A percentile compares a stretch with the other conserved stretches of the same genome.
Evolutionary conservation across 23 tunicate species (phyloP).

Genomic region (Trididemnum nubilum): DNA sequence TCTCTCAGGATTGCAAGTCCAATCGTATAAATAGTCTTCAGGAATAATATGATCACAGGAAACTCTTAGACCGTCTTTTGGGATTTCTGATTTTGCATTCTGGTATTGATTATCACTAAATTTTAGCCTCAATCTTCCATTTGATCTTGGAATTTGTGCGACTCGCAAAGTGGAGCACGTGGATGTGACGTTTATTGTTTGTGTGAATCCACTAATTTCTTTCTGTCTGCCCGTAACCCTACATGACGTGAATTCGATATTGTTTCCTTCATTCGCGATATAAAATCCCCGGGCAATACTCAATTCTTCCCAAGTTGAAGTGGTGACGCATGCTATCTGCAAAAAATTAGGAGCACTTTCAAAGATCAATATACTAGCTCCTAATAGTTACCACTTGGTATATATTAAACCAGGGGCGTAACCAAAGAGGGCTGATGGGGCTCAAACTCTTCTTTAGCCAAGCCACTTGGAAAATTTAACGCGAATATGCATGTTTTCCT

Average conservation of each 20-base stretch:
- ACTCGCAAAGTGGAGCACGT: neutral
- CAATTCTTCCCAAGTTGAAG: neutral
- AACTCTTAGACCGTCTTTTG: neutral
- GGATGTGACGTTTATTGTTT: neutral
- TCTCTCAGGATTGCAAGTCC: neutral
- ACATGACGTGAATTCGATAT: neutral
- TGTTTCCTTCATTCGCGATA: neutral
- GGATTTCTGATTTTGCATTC: neutral
- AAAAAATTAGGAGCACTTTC: too few species aligned
- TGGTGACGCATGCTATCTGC: neutral
- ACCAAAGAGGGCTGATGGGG: too few species aligned
- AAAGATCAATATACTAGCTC: too few species aligned
- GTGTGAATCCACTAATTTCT: too few species aligned
- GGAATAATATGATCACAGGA: neutral
- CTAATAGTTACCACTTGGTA: too few species aligned
- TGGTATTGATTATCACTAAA: neutral
- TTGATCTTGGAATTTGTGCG: neutral
- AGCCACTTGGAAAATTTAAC: too few species aligned
- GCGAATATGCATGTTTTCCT: too few species aligned
- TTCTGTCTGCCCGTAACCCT: neutral
- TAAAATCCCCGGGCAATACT: neutral
- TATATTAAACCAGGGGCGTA: too few species aligned
- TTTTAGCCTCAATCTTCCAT: neutral
- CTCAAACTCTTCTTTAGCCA: too few species aligned
- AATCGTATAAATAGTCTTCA: neutral